Conservation (phyloP, 1,140 invertebrate species). For the Achatina immaculata region DNA sequence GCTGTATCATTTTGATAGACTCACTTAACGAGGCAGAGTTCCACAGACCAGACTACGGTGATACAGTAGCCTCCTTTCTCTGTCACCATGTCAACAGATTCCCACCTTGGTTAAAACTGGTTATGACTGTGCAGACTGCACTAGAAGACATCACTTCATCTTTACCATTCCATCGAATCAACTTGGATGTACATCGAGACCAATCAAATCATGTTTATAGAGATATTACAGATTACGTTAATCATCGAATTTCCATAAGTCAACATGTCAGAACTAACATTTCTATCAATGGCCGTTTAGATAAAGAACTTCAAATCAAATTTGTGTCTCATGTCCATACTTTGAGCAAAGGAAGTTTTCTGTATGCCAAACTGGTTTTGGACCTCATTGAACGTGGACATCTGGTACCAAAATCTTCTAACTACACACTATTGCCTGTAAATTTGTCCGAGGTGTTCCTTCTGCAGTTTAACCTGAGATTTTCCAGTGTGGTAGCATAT, state of each 20-base stretch:
- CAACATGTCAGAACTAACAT: conserved; percentile 87
- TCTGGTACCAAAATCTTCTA: conserved; percentile 91
- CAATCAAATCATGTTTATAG: conserved; percentile 68
- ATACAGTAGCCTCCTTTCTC: conserved; percentile 92
- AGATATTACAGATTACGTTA: conserved; percentile 89
- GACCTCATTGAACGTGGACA: conserved; percentile 94
- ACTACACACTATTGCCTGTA: conserved; percentile 91
- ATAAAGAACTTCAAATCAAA: conserved; percentile 78
- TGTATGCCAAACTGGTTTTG: conserved; percentile 92
- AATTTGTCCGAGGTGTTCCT: conserved; percentile 93
- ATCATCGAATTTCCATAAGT: conserved; percentile 83
- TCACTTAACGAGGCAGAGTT: conserved; percentile 95
- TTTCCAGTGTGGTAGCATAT: conserved; percentile 90
- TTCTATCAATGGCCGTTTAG: conserved; percentile 75
- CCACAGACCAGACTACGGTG: conserved; percentile 90
- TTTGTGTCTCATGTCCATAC: conserved; percentile 88
- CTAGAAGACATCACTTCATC: conserved; percentile 86
- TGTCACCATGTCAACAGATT: conserved; percentile 85
- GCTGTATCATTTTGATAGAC: conserved; percentile 86
- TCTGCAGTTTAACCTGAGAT: conserved; percentile 91
- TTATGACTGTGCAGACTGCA: conserved; percentile 88
- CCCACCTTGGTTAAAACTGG: conserved; percentile 90
- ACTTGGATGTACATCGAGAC: conserved; percentile 55
- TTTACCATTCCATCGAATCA: conserved; percentile 80
- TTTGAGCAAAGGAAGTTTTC: conserved; percentile 89